Percentiles rank a stretch among this genome's conserved stretches.
Evolutionary conservation across 2,113 vertebrate genomes (phyloP).

Genomic region (Cyanoderma ruficeps): DNA sequence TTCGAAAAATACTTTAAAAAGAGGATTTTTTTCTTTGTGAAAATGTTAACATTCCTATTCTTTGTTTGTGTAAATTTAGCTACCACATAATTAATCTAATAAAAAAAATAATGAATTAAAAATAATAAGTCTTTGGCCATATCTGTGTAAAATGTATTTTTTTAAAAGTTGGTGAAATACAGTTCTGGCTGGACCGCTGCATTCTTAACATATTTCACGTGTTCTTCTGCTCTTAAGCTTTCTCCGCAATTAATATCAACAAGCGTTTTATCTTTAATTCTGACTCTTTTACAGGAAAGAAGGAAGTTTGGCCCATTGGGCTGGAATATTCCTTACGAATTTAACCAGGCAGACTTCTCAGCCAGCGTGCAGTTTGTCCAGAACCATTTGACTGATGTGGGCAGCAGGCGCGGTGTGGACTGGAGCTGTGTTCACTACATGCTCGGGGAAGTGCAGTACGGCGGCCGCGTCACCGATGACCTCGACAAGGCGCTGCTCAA

Average conservation of each 20-base stretch:
- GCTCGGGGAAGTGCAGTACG: conserved; percentile 85
- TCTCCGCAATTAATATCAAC: not conserved
- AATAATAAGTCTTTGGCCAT: not conserved
- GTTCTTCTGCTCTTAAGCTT: not conserved
- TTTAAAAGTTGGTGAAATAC: not conserved
- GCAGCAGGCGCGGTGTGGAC: conserved; percentile 75
- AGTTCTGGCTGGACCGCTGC: not conserved
- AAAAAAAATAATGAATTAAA: not conserved
- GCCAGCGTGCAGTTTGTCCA: conserved; percentile 85
- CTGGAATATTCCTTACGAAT: conserved; percentile 89
- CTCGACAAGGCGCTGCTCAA: conserved; percentile 83
- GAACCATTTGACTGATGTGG: conserved; percentile 80
- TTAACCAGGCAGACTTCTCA: conserved; percentile 85
- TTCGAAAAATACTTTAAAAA: not conserved
- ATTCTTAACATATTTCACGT: not conserved
- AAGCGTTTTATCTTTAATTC: not conserved
- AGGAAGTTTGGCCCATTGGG: conserved; percentile 85
- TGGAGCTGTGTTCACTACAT: conserved; percentile 85
- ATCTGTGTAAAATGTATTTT: not conserved
- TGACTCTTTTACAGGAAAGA: conserved; percentile 74
- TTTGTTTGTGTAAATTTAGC: not conserved
- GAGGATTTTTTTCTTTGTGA: not conserved
- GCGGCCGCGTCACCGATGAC: conserved; percentile 84
- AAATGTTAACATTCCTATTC: not conserved
- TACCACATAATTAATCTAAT: not conserved